Percentiles rank a stretch among this genome's conserved stretches.
phyloP scores from a whole-genome alignment of 2,888 invertebrate genomes.

The Drosophila emarginata region DNA sequence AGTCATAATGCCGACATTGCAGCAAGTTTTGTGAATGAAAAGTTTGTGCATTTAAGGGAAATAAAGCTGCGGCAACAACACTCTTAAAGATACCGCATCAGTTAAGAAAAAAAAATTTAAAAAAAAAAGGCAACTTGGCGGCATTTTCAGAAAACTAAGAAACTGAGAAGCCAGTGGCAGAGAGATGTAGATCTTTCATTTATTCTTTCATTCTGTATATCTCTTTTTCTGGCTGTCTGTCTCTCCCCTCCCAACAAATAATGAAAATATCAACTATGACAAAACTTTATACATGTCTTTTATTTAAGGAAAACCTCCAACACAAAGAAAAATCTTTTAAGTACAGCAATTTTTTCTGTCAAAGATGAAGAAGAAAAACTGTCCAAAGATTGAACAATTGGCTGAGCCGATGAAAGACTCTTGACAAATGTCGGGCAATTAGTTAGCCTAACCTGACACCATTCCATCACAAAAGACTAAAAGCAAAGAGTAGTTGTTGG shows the following conservation, averaged over 20 bases:
- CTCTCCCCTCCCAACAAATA: neutral
- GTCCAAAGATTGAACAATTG: constrained; percentile 33
- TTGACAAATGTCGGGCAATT: constrained; percentile 74
- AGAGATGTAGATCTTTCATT: constrained; percentile 7
- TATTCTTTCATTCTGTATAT: neutral
- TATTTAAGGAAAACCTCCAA: constrained; percentile 49
- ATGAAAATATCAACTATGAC: constrained; percentile 49
- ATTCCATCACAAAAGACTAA: constrained; percentile 60
- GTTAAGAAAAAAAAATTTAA: constrained; percentile 18
- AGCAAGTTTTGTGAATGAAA: constrained; percentile 64
- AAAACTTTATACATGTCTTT: constrained; percentile 6
- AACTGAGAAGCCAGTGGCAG: constrained; percentile 19
- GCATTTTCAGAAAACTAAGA: constrained; percentile 47
- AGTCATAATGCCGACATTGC: constrained; percentile 41
- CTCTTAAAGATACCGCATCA: constrained; percentile 39
- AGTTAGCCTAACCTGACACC: constrained; percentile 66
- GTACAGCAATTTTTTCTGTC: constrained; percentile 32
- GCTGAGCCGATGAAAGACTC: constrained; percentile 53
- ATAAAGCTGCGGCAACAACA: constrained; percentile 34
- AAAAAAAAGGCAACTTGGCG: constrained; percentile 30
- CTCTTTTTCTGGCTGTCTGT: neutral
- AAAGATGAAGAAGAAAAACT: constrained; percentile 18
- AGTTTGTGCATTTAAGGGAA: constrained; percentile 59
- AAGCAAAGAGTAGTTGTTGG: neutral
- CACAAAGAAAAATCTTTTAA: constrained; percentile 57